A percentile compares a stretch with the other conserved stretches of the same genome.
These are phyloP conservation scores for Pangasius krempfi DNA, from an alignment of 2,797 vertebrate species.

Conservation along the genomic window DNA sequence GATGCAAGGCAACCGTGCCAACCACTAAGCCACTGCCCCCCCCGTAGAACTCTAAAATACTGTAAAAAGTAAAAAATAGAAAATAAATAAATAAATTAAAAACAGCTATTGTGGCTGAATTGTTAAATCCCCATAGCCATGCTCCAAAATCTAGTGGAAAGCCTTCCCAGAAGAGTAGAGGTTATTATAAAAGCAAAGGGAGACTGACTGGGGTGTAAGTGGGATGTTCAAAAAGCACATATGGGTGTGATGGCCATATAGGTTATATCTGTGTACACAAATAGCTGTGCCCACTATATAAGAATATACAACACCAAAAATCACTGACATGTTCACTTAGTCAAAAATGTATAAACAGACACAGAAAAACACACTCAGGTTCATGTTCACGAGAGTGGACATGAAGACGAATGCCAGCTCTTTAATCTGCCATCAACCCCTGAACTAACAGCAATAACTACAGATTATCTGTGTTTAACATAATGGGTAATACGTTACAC, in stretches of 20 bases:
- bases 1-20: too few species aligned
- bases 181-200: not conserved
- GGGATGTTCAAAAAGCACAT: too few species aligned
- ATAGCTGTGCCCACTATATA: not conserved
- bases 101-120: not conserved
- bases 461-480: slow-evolving; percentile 15
- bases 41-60: too few species aligned
- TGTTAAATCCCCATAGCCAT: not conserved
- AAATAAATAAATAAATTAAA: too few species aligned
- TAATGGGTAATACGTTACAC: not conserved
- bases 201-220: too few species aligned
- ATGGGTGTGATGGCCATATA: not conserved
- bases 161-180: not conserved
- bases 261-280: not conserved
- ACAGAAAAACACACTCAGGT: not conserved
- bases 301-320: not conserved
- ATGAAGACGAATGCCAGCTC: not conserved
- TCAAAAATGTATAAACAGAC: not conserved
- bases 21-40: too few species aligned
- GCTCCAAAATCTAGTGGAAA: not conserved
- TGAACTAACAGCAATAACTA: not conserved
- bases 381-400: not conserved
- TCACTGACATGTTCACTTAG: not conserved
- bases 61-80: too few species aligned
- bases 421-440: not conserved